Base-by-base conservation (phyloP, 2,113 vertebrate genomes). In the Mola mola region DNA sequence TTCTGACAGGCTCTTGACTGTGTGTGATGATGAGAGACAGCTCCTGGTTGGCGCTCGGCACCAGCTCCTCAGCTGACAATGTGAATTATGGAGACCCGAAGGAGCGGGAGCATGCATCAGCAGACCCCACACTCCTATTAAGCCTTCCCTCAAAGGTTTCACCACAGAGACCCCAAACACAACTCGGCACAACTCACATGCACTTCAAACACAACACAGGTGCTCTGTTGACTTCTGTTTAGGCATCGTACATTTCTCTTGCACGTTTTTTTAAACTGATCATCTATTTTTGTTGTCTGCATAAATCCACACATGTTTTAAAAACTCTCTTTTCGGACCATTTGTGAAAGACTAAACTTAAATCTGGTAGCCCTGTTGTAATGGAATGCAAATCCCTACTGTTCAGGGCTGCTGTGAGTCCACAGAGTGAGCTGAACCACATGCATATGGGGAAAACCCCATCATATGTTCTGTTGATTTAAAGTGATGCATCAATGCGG, bases 1-100 rank as follows among this genome's bases (percentile, higher is more conserved):
- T 79, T 80, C 84, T 90, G 90, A 90, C 90, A 91, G 85, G 74
- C 83, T 84, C 89, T 91, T 88, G 88, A 90, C 87, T 91, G 83
- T 79, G 72, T 86, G 79, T 89, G 86, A 88, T 89, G 88, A 89
- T 90, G 87, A 88, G 88, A 87, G 85, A 89, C 87, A 90, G 88
- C 88, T 87, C 78, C 60, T 83, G 81, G 72, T 89, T 73, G 75
- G 79, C 17, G 74, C 80, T 75, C 57, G 8, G 84, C 78, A 71
- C 68, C 4, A 41, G 65, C 79, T 86, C 85, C 81, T 82, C 82
- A 87, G 84, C 90, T 91, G 91, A 91, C 91, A 91, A 86, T 84
- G 80, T 90, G 89, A 90, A 91, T 91, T 91, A 91, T 88, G 67
- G 82, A 84, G 75, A 85, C 83, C 76, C 57, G 37, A 75, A 87